Percentiles rank a stretch among this genome's conserved stretches.
Conservation (phyloP, 2,797 vertebrate genomes). For the Smutsia gigantea region DNA sequence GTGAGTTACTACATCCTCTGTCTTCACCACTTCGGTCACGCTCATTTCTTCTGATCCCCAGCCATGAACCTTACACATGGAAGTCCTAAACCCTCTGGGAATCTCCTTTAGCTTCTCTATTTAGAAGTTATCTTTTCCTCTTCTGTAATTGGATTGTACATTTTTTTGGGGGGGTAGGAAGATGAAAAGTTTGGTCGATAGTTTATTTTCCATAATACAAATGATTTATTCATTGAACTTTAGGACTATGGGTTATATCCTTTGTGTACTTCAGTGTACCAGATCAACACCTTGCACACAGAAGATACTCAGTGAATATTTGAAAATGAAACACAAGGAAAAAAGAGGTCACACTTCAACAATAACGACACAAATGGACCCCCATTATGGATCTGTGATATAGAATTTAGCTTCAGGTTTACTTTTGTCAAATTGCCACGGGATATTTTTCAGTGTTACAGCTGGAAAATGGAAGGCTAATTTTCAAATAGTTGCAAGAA, state of each 20-base stretch:
- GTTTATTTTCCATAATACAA: not conserved
- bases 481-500: not conserved
- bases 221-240: not conserved
- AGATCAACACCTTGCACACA: not conserved
- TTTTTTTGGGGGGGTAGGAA: not conserved
- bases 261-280: not conserved
- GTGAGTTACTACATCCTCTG: not conserved
- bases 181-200: not conserved
- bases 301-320: not conserved
- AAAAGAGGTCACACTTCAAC: not conserved
- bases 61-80: not conserved
- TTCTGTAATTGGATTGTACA: not conserved
- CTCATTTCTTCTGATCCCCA: not conserved
- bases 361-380: not conserved
- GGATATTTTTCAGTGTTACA: not conserved
- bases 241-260: not conserved
- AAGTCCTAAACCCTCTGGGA: not conserved
- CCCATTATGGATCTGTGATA: not conserved
- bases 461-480: not conserved
- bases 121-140: not conserved
- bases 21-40: not conserved
- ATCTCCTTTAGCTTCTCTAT: not conserved
- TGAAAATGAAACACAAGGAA: not conserved
- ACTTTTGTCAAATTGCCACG: not conserved
- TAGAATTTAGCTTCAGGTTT: not conserved